Percentiles rank a stretch among this genome's conserved stretches.
These are phyloP conservation scores for Caenorhabditis sp. DNA, from an alignment of 2,888 invertebrate species.

Conservation along the genomic window DNA sequence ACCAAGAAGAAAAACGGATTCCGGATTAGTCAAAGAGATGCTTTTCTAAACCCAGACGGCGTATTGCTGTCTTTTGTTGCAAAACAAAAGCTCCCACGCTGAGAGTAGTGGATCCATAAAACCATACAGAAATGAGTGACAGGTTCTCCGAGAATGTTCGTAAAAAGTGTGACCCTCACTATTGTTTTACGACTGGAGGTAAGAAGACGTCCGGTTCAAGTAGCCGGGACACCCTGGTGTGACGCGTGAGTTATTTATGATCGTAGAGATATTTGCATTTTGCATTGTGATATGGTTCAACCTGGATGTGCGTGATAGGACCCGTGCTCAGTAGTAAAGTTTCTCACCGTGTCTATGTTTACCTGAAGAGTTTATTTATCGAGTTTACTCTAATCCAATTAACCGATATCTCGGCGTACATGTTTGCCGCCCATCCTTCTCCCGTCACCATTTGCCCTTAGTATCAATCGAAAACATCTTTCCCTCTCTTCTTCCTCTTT, in stretches of 20 bases:
- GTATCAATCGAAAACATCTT: constrained; percentile 57
- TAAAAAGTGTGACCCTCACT: constrained; percentile 21
- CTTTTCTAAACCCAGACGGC: neutral
- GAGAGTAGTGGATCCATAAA: neutral
- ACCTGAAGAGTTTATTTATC: neutral
- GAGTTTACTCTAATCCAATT: constrained; percentile 29
- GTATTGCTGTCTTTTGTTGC: neutral
- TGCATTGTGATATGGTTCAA: constrained; percentile 1
- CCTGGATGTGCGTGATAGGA: no score
- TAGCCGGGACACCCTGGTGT: constrained; percentile 23
- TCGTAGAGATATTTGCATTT: constrained; percentile 5
- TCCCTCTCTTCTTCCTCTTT: neutral
- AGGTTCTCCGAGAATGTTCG: constrained; percentile 8
- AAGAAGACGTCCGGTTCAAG: constrained; percentile 13
- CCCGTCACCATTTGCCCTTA: constrained; percentile 11
- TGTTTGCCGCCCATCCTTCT: constrained; percentile 20
- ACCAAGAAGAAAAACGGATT: neutral
- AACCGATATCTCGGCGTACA: constrained; percentile 3
- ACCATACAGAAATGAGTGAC: constrained; percentile 14
- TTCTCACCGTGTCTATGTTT: neutral
- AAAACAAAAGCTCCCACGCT: constrained; percentile 16
- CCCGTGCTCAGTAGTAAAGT: no score
- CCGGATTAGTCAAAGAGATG: constrained; percentile 8
- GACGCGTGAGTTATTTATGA: constrained; percentile 49
- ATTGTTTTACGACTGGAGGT: constrained; percentile 15